Evolutionary conservation across 2,797 vertebrate species (phyloP).

Genomic region (Sphaeramia orbicularis): DNA sequence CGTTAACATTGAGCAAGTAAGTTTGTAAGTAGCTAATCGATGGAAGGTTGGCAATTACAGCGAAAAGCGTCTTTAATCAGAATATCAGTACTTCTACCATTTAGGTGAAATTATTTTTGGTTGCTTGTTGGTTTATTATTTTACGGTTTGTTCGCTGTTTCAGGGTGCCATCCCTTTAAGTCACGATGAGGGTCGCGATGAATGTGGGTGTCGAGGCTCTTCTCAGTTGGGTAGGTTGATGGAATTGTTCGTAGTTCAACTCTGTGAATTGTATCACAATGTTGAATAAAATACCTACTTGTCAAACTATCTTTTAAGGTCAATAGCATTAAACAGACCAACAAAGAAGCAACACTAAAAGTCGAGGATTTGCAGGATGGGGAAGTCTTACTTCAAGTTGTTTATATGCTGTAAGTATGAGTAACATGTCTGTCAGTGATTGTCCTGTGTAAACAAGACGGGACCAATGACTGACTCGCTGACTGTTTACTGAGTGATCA

Average conservation of each 20-base stretch:
- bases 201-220: slow-evolving; percentile 73
- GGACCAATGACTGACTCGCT: background rate
- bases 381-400: slow-evolving; percentile 84
- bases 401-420: slow-evolving; percentile 88
- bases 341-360: slow-evolving; percentile 53
- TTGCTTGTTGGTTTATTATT: background rate
- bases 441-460: background rate
- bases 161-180: slow-evolving; percentile 48
- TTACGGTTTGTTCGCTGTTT: background rate
- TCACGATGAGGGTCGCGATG: slow-evolving; percentile 47
- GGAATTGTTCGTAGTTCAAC: fast-evolving
- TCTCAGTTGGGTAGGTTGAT: slow-evolving; percentile 70
- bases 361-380: slow-evolving; percentile 88
- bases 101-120: too few species aligned
- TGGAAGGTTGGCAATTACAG: too few species aligned
- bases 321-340: slow-evolving; percentile 84
- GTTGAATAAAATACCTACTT: background rate
- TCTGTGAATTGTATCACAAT: too few species aligned
- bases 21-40: too few species aligned
- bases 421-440: background rate
- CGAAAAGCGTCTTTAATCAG: too few species aligned
- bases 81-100: too few species aligned
- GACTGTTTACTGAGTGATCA: background rate
- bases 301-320: slow-evolving; percentile 75
- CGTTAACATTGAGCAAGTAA: too few species aligned